These are phyloP conservation scores for Euproctis similis DNA, from an alignment of 2,888 invertebrate genomes.

Conservation along the genomic window DNA sequence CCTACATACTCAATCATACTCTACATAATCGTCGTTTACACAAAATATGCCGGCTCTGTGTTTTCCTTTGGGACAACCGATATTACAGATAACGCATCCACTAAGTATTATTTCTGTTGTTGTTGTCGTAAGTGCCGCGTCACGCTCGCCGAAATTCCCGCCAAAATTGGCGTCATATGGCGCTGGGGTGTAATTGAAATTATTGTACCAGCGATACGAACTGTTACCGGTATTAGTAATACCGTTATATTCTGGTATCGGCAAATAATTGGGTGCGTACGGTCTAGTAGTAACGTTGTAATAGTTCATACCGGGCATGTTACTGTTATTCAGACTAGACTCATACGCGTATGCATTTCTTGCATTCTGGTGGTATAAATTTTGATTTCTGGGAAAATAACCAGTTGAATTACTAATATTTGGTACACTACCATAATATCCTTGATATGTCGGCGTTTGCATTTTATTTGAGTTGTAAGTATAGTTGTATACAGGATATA, in stretches of 20 bases:
- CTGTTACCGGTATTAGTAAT: neutral
- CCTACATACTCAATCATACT: too few species aligned
- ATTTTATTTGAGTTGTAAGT: neutral
- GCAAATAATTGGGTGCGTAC: constrained; percentile 2
- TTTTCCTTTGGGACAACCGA: constrained; percentile 18
- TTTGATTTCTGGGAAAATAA: neutral
- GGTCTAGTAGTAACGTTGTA: constrained; percentile 1
- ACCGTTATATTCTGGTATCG: constrained; percentile 2
- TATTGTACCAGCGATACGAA: constrained; percentile 1
- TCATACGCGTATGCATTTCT: too few species aligned
- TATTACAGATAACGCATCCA: constrained; percentile 13
- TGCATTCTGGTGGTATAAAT: too few species aligned
- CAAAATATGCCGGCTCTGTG: constrained; percentile 4
- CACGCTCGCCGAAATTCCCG: neutral
- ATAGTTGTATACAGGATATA: constrained; percentile 1
- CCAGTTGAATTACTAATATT: neutral
- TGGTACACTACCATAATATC: constrained; percentile 6
- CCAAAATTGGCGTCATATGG: neutral
- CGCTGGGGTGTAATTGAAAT: neutral
- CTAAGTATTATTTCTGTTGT: constrained; percentile 3
- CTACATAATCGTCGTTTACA: constrained; percentile 4
- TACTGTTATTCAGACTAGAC: too few species aligned
- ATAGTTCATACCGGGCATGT: too few species aligned
- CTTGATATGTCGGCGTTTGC: constrained; percentile 6
- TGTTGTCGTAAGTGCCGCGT: too few species aligned